Evolutionary conservation across 2,113 vertebrate species (phyloP), one percentile per base, ranked within the genome.

Genomic region (Miniopterus natalensis): DNA sequence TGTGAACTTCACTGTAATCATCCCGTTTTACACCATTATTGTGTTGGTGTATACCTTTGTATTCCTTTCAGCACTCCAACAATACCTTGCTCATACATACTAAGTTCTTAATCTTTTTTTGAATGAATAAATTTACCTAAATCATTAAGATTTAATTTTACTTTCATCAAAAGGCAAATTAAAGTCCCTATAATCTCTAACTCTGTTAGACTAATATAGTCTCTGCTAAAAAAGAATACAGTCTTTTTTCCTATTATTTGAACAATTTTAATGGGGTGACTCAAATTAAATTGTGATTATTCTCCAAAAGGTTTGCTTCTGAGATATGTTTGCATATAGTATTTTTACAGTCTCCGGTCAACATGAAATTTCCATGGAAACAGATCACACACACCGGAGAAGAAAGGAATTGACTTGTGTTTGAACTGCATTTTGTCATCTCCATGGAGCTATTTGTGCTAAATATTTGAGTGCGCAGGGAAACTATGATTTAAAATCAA

Each of bases 321-420:
- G 42, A 97, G 90, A 80, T 85, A 83, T 83, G 92, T 94, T 96
- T 97, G 84, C 78, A 92, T 95, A 96, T 55, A 97, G 92, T 84
- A 88, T 83, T 95, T 96, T 95, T 95, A 94, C 78, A 90, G 68
- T 96, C 89, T 92, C 73, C 84, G 80, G 94, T 95, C 96, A 97
- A 96, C 90, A 90, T 81, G 90, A 96, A 95, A 96, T 98, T 96
- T 97, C 97, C 96, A 97, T 97, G 95, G 97, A 96, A 98, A 98
- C 96, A 93, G 96, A 84, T 95, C 55, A 88, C 94, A 92, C 66
- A 85, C 73, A 27, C 42, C 85, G 65, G 89, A 95, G 89, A 96
- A 89, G 86, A 95, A 95, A 97, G 49, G 84, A 95, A 90, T 21
- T 85, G 84, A 96, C 90, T 71, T 96, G 71, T 95, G 59, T 94